Evolutionary conservation across 2,797 vertebrate species (phyloP), one percentile per base, ranked within the genome.

Genomic region (Ispidina picta): DNA sequence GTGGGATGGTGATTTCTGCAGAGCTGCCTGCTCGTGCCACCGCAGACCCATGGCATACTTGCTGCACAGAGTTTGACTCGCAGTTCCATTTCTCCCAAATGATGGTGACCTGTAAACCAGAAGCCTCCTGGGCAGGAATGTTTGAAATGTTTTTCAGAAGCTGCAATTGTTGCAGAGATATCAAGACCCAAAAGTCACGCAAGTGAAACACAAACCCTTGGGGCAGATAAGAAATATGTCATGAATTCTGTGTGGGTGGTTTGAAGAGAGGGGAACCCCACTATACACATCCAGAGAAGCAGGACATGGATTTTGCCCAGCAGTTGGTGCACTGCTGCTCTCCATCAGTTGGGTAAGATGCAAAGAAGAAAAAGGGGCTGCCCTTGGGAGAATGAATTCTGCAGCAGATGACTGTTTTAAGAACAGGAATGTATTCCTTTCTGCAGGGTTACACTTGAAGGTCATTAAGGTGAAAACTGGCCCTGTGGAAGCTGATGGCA

Each of bases 131-230:
- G 88, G 86, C 86, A 85, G 86, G 80, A 93, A 93, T 92, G 43
- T 88, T 93, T 93, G 73, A 96, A 83, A 92, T 83, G 52, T 70
- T 93, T 94, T 95, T 92, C 89, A 93, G 94, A 95, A 97, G 83
- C 68, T 87, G 68, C 92, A 92, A 87, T 94, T 88, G 88, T 79
- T 96, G 88, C 65, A 89, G 89, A 95, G 83, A 80, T 93, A 94
- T 68, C 39, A 60, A 82, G 71, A 80, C 86, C 82, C 80, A 77
- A 89, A 95, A 94, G 76, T 90, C 79, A 94, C 5, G 16, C 62
- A 86, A 92, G 74, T 65, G 71, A 94, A 86, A 90, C 55, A 82
- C 78, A 96, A 96, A 93, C 62, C 86, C 33, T 63, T 82, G 55
- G 29, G 31, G 55, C 65, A 94, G 59, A 72, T 92, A 86, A 90